A percentile compares a stretch with the other conserved stretches of the same genome.
Evolutionary conservation across 2,113 vertebrate species (phyloP).

Genomic region (human): GRCh38 chr15:50505001-50505500

Average conservation of each 20-base stretch:
- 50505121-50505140: background rate
- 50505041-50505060: background rate
- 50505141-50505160: background rate
- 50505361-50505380: background rate
- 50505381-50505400: background rate
- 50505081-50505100: background rate
- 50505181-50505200: background rate
- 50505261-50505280: background rate
- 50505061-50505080: background rate
- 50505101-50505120: background rate
- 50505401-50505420: background rate
- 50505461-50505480: background rate
- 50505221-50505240: background rate
- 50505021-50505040: background rate
- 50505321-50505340: background rate
- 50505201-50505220: background rate
- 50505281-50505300: background rate
- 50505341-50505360: background rate
- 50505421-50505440: background rate
- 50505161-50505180: background rate
- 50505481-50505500: background rate
- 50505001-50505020: background rate
- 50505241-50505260: background rate
- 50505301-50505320: background rate
- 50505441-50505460: constrained; percentile 12